Evolutionary conservation across 35 echinoderm and acorn worm species (phyloP), one percentile per base, ranked within the genome.

Genomic region (Heliocidaris tuberculata): DNA sequence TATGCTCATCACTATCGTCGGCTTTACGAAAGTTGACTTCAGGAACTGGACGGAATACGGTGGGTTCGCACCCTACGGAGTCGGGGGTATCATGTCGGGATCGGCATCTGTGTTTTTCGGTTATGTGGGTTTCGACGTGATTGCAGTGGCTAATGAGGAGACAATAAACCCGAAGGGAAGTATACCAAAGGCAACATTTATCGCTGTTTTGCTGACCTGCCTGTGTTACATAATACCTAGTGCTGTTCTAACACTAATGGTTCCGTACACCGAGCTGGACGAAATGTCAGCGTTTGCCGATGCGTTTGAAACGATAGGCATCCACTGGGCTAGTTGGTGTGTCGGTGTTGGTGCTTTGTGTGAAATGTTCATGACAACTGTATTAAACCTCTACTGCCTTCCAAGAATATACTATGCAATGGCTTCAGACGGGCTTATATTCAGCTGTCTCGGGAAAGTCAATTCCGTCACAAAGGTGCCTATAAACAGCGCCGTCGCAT

Each of bases 61-160:
- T 27, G 94, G 94, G 0, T 96, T 96, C 31, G 86, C 85, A 54
- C 87, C 96, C 7, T 92, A 78, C 48, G 94, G 96, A 11, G 9
- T 93, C 32, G 50, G 17, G 0, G 94, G 94, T 30, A 86, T 94
- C 29, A 8, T 96, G 1, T 70, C 96, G 7, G 96, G 96, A n/a
- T 49, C 96, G 92, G 94, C 96, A 4, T 92, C 89, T 9, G n/a
- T 88, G 29, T 96, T 96, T 90, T 95, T 87, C 78, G 86, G 86
- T 19, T 96, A 91, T 65, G 87, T 96, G 31, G 96, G 96, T 5
- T 96, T 96, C 65, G 96, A 96, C 48, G 94, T 52, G 13, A 95
- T 96, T 47, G 94, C 94, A 2, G 30, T 94, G 24, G 70, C 96
- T 42, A 32, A 49, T 19, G 96, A 96, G 70, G 96, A 96, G 59